Conservation (phyloP, 2,797 vertebrate species). For the Alcedo atthis region DNA sequence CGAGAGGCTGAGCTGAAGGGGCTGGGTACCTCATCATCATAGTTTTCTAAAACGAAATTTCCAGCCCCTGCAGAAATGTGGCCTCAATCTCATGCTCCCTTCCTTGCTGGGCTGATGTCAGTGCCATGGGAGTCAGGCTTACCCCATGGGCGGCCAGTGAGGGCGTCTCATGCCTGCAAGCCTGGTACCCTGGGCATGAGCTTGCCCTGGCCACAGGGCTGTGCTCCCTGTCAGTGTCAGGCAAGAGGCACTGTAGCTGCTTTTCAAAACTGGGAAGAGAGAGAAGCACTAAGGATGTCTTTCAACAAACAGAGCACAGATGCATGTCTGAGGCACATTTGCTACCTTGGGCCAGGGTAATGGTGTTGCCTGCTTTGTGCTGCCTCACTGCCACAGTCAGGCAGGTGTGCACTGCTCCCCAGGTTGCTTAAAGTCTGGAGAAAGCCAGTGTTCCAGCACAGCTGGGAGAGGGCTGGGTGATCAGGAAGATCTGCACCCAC, state of each 20-base stretch:
- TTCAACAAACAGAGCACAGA: neutral
- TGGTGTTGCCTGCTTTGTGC: neutral
- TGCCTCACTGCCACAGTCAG: neutral
- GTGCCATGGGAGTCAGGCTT: accelerated
- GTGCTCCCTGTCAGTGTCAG: accelerated
- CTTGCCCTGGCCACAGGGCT: neutral
- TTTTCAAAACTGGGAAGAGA: neutral
- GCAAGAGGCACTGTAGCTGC: neutral
- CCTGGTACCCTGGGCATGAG: accelerated
- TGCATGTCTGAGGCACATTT: neutral
- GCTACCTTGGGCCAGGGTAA: neutral
- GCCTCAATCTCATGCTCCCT: neutral
- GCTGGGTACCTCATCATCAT: neutral
- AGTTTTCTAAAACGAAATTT: neutral
- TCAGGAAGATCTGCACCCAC: neutral
- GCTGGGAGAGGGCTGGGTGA: neutral
- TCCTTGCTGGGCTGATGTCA: neutral
- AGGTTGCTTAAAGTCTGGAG: neutral
- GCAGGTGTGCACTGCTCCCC: neutral
- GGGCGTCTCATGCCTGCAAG: neutral
- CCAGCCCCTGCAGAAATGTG: neutral
- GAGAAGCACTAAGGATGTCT: neutral
- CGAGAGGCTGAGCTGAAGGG: neutral
- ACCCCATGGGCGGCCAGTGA: accelerated
- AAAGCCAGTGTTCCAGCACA: neutral